Evolutionary conservation across 2,888 invertebrate species (phyloP), one percentile per base, ranked within the genome.

Genomic region (Ochropacha duplaris): DNA sequence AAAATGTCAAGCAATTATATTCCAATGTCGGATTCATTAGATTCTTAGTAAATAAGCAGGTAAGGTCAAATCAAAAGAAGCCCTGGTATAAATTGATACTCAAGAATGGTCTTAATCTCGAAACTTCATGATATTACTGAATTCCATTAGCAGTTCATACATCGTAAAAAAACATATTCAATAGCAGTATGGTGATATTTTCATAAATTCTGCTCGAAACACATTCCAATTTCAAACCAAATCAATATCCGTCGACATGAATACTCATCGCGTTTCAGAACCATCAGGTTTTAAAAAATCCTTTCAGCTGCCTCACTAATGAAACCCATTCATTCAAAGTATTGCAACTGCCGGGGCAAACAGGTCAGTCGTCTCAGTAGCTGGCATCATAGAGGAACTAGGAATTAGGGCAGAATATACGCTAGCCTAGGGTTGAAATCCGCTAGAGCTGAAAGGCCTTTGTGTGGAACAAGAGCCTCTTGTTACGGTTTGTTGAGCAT

Each of bases 381-480:
- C 65, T 63, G 67, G 74, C 79, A 79, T 71, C 75, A 73, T 62
- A 73, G 74, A 71, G 68, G 71, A 70, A 74, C 71, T 74, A 76
- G 82, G 82, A 88, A 88, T 84, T 87, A 75, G 88, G 86, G 82
- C 87, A 83, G 78, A 80, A 79, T 81, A 83, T 82, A 84, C 80
- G 78, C 78, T 75, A 72, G 68, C 62, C 67, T 69, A 70, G 75
- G 81, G 81, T 72, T 74, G 70, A 71, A 24, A 76, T 68, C 76
- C 82, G 81, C 64, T 66, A 71, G 81, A 77, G 78, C 81, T 84
- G 82, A 87, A 86, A 83, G 77, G 71, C 81, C 84, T 87, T 84
- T 87, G 84, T 86, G 78, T 65, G 80, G 71, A 81, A 84, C n/a
- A 24, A 81, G 75, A 73, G 71, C 71, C 73, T 74, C 64, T 69